Evolutionary conservation across 2,888 invertebrate species (phyloP).

Genomic region (Heteromurus nitidus): DNA sequence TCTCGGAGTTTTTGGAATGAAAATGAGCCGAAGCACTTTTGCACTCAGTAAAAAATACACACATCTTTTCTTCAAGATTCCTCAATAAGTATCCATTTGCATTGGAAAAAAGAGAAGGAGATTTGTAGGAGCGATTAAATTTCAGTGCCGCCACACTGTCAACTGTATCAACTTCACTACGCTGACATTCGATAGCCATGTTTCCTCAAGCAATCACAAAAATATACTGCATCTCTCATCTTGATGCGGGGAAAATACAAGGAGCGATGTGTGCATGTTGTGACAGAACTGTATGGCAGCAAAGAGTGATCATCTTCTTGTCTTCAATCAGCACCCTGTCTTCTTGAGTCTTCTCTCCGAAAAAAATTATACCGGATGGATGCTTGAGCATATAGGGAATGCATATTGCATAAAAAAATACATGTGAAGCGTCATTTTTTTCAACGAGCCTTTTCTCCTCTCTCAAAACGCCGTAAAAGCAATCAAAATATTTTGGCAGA

Average conservation of each 20-base stretch:
- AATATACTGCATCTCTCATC: constrained; percentile 4
- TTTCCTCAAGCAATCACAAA: constrained; percentile 50
- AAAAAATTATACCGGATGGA: constrained; percentile 48
- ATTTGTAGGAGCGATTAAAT: constrained; percentile 64
- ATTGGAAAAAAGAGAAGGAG: constrained; percentile 12
- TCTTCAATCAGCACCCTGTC: constrained; percentile 64
- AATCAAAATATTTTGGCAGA: constrained; percentile 68
- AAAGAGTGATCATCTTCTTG: background rate
- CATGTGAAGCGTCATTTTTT: too few relatives aligned
- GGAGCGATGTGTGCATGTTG: constrained; percentile 3
- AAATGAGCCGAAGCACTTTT: constrained; percentile 64
- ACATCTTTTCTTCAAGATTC: too few relatives aligned
- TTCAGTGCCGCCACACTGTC: constrained; percentile 63
- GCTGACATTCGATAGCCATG: constrained; percentile 62
- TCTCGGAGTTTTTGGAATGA: too few relatives aligned
- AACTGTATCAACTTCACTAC: constrained; percentile 62
- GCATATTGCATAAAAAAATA: too few relatives aligned
- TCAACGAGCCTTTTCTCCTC: too few relatives aligned
- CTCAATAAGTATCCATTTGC: background rate
- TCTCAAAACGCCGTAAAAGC: constrained; percentile 11
- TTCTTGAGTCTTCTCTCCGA: constrained; percentile 1
- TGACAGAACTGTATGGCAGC: background rate
- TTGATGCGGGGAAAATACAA: background rate
- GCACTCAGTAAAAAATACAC: constrained; percentile 34
- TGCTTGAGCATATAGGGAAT: constrained; percentile 33